phyloP scores from a whole-genome alignment of 1,140 invertebrate species.

The Samia ricini region DNA sequence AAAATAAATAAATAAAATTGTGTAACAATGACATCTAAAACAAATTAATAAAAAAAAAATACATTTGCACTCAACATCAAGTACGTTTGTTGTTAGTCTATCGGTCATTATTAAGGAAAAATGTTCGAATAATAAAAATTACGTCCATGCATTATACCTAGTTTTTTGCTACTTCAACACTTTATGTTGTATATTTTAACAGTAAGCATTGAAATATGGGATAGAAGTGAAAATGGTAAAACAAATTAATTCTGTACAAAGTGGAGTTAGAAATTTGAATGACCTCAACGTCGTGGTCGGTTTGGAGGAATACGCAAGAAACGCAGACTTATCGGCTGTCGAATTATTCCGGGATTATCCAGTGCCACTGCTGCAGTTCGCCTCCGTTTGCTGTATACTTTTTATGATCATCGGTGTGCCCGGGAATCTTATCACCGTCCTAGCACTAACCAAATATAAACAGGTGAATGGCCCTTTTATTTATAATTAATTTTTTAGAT shows the following conservation, averaged over 20 bases:
- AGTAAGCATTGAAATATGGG: background rate
- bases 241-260: background rate
- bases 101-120: background rate
- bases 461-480: slow-evolving; percentile 77
- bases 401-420: slow-evolving; percentile 87
- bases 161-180: background rate
- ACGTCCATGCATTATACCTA: too few relatives aligned
- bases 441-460: slow-evolving; percentile 83
- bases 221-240: background rate
- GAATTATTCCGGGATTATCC: slow-evolving; percentile 83
- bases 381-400: slow-evolving; percentile 82
- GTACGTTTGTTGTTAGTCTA: too few relatives aligned
- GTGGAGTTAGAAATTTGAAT: background rate
- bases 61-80: too few relatives aligned
- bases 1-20: too few relatives aligned
- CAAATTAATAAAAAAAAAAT: too few relatives aligned
- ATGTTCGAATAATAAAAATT: background rate
- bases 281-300: background rate
- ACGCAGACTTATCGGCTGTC: slow-evolving; percentile 29
- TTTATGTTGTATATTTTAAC: background rate
- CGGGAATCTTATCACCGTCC: slow-evolving; percentile 86
- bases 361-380: slow-evolving; percentile 80
- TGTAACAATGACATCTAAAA: too few relatives aligned
- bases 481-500: too few relatives aligned
- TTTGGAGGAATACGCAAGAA: background rate